Conservation (phyloP, 1,140 invertebrate genomes). For the Achroia grisella region DNA sequence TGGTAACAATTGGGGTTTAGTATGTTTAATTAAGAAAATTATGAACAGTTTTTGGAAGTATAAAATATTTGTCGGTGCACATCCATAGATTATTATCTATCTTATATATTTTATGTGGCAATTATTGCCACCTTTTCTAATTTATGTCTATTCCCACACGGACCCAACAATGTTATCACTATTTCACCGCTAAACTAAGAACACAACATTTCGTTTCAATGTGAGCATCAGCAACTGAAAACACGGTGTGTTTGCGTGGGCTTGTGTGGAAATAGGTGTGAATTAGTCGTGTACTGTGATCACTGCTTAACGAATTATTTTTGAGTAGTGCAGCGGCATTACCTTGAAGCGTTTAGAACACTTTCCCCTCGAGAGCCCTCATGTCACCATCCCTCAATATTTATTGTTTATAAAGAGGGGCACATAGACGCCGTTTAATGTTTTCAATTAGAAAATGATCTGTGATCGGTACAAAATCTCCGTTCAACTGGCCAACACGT, state of each 20-base stretch:
- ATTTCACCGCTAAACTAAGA: conserved; percentile 56
- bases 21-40: conserved; percentile 48
- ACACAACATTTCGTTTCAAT: conserved; percentile 67
- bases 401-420: conserved; percentile 34
- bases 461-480: conserved; percentile 59
- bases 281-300: conserved; percentile 62
- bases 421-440: conserved; percentile 33
- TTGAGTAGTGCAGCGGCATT: conserved; percentile 46
- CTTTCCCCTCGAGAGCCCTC: conserved; percentile 18
- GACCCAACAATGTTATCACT: conserved; percentile 43
- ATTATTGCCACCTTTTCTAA: conserved; percentile 13
- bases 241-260: conserved; percentile 67
- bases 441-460: conserved; percentile 40
- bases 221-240: conserved; percentile 61
- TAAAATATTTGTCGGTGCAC: conserved; percentile 17
- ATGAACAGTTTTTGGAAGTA: conserved; percentile 15
- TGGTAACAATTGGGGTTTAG: conserved; percentile 68
- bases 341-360: conserved; percentile 49
- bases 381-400: conserved; percentile 28
- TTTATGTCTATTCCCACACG: conserved; percentile 34
- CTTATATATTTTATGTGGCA: conserved; percentile 11
- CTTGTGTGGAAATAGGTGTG: conserved; percentile 70
- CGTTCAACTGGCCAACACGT: conserved; percentile 54
- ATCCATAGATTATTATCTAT: conserved; percentile 29
- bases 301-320: conserved; percentile 52